Conservation (phyloP, 2,888 invertebrate species). For the Campopleginae sp. region DNA sequence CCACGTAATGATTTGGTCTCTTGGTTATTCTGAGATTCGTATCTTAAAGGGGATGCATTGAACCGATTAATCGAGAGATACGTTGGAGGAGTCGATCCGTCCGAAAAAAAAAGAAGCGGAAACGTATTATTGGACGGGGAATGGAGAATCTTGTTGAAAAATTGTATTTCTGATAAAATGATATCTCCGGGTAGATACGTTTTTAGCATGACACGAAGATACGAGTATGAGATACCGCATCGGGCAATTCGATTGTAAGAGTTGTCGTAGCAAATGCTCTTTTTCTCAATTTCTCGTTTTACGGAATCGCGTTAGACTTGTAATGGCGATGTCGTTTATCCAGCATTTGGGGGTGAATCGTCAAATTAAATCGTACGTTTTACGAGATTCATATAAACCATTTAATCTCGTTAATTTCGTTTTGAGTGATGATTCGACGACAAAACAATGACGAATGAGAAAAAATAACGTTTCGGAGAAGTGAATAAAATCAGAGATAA, state of each 20-base stretch:
- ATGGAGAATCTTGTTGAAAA: neutral
- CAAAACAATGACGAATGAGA: neutral
- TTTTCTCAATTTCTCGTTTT: neutral
- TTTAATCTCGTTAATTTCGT: constrained; percentile 1
- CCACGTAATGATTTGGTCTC: neutral
- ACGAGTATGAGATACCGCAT: constrained; percentile 45
- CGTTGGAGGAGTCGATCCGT: neutral
- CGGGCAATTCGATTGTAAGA: constrained; percentile 20
- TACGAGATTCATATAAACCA: constrained; percentile 11
- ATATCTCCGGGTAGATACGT: neutral
- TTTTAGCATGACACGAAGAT: constrained; percentile 31
- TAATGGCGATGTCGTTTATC: constrained; percentile 41
- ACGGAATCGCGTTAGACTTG: constrained; percentile 33
- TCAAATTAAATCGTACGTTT: neutral
- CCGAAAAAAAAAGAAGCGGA: neutral
- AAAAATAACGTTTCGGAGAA: neutral
- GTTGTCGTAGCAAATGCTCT: neutral
- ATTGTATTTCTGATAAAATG: constrained; percentile 17
- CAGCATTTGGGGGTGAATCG: constrained; percentile 50
- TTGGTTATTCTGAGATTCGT: neutral
- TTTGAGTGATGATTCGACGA: neutral
- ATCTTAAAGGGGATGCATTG: constrained; percentile 20
- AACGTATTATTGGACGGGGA: neutral
- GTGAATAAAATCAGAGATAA: neutral
- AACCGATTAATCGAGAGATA: neutral